Percentiles rank a stretch among this genome's conserved stretches.
phyloP scores from a whole-genome alignment of 2,797 vertebrate species.

The Sebastes aleutianus region DNA sequence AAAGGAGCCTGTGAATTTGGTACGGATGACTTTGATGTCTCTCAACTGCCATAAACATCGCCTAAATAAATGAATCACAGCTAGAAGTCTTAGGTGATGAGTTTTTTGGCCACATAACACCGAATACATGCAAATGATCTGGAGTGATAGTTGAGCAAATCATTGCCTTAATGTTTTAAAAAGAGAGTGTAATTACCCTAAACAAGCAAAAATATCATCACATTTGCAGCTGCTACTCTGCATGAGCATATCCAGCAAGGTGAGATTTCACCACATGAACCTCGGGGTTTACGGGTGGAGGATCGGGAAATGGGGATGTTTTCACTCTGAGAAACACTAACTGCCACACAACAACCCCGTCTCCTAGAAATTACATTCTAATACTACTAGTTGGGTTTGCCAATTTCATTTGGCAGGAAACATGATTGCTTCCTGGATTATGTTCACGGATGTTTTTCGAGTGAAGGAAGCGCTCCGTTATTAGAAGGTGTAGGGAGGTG shows the following conservation, averaged over 20 bases:
- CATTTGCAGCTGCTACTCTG: not conserved
- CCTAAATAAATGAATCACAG: not conserved
- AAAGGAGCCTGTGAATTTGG: not conserved
- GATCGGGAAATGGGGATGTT: not conserved
- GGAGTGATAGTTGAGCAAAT: not conserved
- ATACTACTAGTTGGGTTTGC: not conserved
- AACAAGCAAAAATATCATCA: not conserved
- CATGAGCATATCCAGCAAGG: not conserved
- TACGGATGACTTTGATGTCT: slow-evolving; percentile 5
- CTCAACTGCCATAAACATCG: not conserved
- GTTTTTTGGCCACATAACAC: not conserved
- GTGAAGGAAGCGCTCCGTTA: not conserved
- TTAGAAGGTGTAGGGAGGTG: not conserved
- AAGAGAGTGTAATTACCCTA: not conserved
- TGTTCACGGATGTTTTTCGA: not conserved
- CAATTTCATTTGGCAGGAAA: not conserved
- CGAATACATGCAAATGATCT: not conserved
- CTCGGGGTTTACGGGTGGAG: not conserved
- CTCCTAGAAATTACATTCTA: not conserved
- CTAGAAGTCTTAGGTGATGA: not conserved
- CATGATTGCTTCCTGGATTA: not conserved
- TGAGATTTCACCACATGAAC: not conserved
- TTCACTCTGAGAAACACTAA: not conserved
- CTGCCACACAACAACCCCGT: not conserved
- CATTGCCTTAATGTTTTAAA: not conserved